Evolutionary conservation across 2,797 vertebrate species (phyloP), one percentile per base, ranked within the genome.

Genomic region (Margarornis squamiger): DNA sequence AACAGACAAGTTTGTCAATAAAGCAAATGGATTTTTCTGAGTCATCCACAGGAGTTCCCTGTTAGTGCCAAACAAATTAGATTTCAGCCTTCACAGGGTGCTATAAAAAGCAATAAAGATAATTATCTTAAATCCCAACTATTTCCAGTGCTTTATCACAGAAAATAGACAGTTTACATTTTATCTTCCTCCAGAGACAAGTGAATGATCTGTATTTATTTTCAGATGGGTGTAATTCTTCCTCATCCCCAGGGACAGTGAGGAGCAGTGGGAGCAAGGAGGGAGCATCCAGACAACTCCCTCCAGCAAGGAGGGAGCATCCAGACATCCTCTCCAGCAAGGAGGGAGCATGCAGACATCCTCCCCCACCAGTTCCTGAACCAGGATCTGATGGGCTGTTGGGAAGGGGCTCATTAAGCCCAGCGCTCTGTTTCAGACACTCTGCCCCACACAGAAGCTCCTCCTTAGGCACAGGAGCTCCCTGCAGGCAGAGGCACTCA

Each of bases 41-140:
- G 78, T 85, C 89, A 96, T 80, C 78, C 20, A 3, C 77, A 86
- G 94, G 92, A 94, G 85, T 57, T 95, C 78, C 72, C 92, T 87
- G 65, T 86, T 70, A 72, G 54, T 15, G 75, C 71, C 83, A 88
- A 91, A 88, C 59, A 84, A 95, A 95, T 93, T 93, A 73, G 82
- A 95, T 93, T 94, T 93, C 86, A 86, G 87, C 73, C 79, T 86
- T 95, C 21, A 43, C 39, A 67, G 79, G 85, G 87, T 58, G 92
- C 87, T 94, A 95, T 81, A 93, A 95, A 95, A 94, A 88, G 91
- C 91, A 92, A 95, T 93, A 83, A 95, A 92, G 92, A 94, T 84
- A 81, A 95, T 95, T 90, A 96, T 90, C 96, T 96, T 93, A 81
- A 95, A 95, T 93, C 66, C 76, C 77, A 91, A 85, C 89, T 84